Evolutionary conservation across 1,140 invertebrate genomes (phyloP), one percentile per base, ranked within the genome.

Genomic region (Melipona quadrifasciata): DNA sequence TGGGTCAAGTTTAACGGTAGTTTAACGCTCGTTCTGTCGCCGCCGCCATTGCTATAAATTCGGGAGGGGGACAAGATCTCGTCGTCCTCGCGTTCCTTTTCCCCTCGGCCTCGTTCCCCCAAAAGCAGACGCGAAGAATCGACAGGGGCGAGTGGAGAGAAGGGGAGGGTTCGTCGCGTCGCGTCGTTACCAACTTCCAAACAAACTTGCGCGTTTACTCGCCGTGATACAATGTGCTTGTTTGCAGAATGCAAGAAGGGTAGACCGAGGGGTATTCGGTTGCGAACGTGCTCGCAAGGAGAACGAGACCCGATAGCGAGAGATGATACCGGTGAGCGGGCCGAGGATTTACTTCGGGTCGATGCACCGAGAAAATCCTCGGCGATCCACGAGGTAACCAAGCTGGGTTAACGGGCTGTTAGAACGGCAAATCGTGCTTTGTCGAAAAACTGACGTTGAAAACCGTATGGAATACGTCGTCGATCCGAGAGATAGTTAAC

Each of bases 1-100:
- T 86, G 68, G 88, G 88, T 89, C 88, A 89, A 89, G 88, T 89
- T 89, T 89, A 84, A 51, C 53, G 16, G 17, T 2, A 77, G 47
- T 67, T n/a, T 47, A 31, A 47, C 10, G 0, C 47, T 34, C 39
- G 34, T 19, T 8, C n/a, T 6, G 10, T n/a, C n/a, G n/a, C 14
- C 10, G 65, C 17, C 17, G 65, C 65, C 19, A 19, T 31, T 11
- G 64, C 61, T 24, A n/a, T 76, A 67, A 67, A 76, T 67, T 76
- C 31, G 31, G 24, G 16, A 47, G 6, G 39, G 39, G 39, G 39
- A 8, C 6, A 8, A 6, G 0, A 16, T 24, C 31, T n/a, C 14
- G 70, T 74, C 58, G 70, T 74, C 58, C 31, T 53, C 1, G 55
- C 17, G 31, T 47, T 39, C 55, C 17, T 34, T 1, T 31, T 24